phyloP scores from a whole-genome alignment of 2,797 vertebrate genomes.

The Lacerta agilis region DNA sequence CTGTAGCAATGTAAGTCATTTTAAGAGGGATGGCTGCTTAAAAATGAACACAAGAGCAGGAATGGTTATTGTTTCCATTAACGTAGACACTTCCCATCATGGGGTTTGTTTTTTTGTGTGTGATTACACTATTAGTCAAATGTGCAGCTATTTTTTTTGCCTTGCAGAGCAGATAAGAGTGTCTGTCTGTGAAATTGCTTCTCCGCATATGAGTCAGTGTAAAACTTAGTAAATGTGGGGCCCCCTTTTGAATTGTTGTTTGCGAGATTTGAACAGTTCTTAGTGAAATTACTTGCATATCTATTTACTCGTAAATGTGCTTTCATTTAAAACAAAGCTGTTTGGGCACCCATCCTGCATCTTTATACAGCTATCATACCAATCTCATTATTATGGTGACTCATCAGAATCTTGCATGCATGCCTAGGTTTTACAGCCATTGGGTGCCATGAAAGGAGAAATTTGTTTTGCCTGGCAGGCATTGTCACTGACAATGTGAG shows the following conservation, averaged over 20 bases:
- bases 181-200: conserved; percentile 14
- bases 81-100: not conserved
- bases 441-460: not conserved
- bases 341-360: not conserved
- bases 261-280: conserved; percentile 5
- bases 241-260: conserved; percentile 2
- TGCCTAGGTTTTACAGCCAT: conserved; percentile 11
- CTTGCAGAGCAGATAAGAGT: conserved; percentile 8
- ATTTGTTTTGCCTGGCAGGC: conserved; percentile 12
- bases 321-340: conserved; percentile 18
- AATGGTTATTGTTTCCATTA: conserved; percentile 40
- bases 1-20: not conserved
- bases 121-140: conserved; percentile 32
- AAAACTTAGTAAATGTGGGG: conserved; percentile 9
- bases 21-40: not conserved
- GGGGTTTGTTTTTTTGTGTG: not conserved
- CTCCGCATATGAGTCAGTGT: not conserved
- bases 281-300: conserved; percentile 6
- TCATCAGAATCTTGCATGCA: conserved; percentile 18
- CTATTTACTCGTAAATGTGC: conserved; percentile 11
- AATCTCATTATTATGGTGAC: conserved; percentile 23
- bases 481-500: not conserved
- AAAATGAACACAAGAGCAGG: conserved; percentile 13
- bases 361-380: not conserved
- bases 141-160: conserved; percentile 1